Evolutionary conservation across 2,797 vertebrate species (phyloP), one percentile per base, ranked within the genome.

Genomic region (Phaenicophaeus curvirostris): DNA sequence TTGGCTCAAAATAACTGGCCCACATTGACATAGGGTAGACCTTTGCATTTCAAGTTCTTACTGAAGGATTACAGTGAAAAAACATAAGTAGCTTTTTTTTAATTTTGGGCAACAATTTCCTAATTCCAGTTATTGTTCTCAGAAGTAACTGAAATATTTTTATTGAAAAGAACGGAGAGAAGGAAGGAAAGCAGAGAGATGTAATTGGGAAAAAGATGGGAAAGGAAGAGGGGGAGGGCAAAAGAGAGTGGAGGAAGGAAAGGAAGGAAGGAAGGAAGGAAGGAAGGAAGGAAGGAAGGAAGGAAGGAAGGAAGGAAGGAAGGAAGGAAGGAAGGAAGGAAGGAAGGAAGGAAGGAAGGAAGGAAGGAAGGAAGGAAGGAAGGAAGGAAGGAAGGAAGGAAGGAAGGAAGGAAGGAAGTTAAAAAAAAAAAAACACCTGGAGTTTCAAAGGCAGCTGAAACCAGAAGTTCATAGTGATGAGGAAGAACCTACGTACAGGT

Each of bases 331-430:
- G 24, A 16, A 48, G 15, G 31, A 69, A n/a, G 15, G 14, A 13
- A 18, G 13, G 2, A 42, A 31, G 15, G 23, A 55, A n/a, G 16
- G 24, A 15, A 58, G 19, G 5, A 33, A 24, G 33, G 4, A 17
- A 25, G 21, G 12, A 5, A 48, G 14, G 4, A 7, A 14, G 5
- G 14, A 7, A 6, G 6, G 4, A 7, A 7, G 8, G 2, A 6
- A 3, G n/a, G n/a, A n/a, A n/a, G n/a, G n/a, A n/a, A n/a, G n/a
- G n/a, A n/a, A n/a, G n/a, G n/a, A n/a, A n/a, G n/a, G n/a, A n/a
- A n/a, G n/a, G n/a, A n/a, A n/a, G n/a, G n/a, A n/a, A n/a, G n/a
- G n/a, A n/a, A n/a, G n/a, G n/a, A 44, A 84, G 63, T 59, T 23
- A 62, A 21, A 33, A 25, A 69, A 90, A 77, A 77, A 89, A 68